Base-by-base conservation (phyloP, 2,888 invertebrate species). In the Mesochorus sp. region DNA sequence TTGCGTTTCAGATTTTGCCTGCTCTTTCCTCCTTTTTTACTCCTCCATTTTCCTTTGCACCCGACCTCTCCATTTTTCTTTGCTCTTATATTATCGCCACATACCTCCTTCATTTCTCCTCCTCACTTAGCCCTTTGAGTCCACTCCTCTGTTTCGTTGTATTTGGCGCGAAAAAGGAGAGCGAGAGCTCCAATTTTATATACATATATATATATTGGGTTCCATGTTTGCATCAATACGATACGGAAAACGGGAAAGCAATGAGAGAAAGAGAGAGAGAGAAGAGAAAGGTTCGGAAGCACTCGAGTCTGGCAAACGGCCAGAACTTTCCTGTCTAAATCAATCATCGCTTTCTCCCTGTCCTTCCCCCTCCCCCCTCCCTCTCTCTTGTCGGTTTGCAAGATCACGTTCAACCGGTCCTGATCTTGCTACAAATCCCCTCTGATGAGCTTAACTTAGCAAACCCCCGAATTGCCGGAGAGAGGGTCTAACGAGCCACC, bases 281-380 rank as follows among this genome's bases (percentile, higher is more conserved):
- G 28, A 26, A 39, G 17, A 61, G 28, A 31, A 17, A 17, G 21
- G 34, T 28, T 21, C 12, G 3, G 42, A 39, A 12, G 26, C 55
- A 68, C 62, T 39, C 74, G 74, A 55, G 64, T 44, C 71, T 81
- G 83, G 82, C 82, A 62, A 62, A 61, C 47, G 55, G 82, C 83
- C 83, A 83, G 73, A 82, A 74, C 77, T 81, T 76, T 68, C 55
- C 79, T 80, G 80, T 81, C 81, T 81, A 79, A 83, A 83, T 83
- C 83, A 83, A 83, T 83, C 82, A 77, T 82, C 75, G 80, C 79
- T 70, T 59, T 62, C 67, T 64, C 53, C 61, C n/a, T n/a, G n/a
- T n/a, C n/a, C n/a, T n/a, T 28, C 37, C 12, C 76, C 66, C 44
- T 3, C n/a, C n/a, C 37, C 39, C 3, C 39, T 26, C 53, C n/a